Evolutionary conservation across 2,888 invertebrate genomes (phyloP), one percentile per base, ranked within the genome.

Genomic region (Folsomia manolachei): DNA sequence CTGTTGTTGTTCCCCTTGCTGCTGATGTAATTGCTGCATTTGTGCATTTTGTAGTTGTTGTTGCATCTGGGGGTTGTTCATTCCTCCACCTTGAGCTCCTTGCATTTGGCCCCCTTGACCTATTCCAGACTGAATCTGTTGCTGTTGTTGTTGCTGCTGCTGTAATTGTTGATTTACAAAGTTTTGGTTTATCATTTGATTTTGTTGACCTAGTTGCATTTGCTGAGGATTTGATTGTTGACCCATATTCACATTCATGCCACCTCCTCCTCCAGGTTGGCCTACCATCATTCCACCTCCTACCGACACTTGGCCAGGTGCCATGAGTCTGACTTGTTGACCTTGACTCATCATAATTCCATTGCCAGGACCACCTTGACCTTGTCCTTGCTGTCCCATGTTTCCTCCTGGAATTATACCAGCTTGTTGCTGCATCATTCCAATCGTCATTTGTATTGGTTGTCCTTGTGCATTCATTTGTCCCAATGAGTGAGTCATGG

Each of bases 371-470:
- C 25, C 72, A 62, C 75, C 75, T 53, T 77, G 70, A 2, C 23
- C 52, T 67, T 77, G 76, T 39, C 72, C 75, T 61, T 71, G 69
- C 21, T 74, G 64, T 21, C 18, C 71, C 52, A 70, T 52, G n/a
- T n/a, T n/a, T 23, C 60, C 56, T 0, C 23, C 63, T n/a, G 2
- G 21, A 66, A 56, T 53, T 63, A 71, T 51, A n/a, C 60, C 39
- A 4, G 26, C 56, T 39, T 64, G 70, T 2, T 52, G 7, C 53
- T 85, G 86, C 53, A 88, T 87, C 0, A 87, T 86, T 0, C 83
- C 82, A 81, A 84, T 7, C 7, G 7, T 4, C 56, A 72, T 75
- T 24, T 86, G 85, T 70, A 85, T 81, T 27, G 18, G 27, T 25
- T 19, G 9, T 26, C 39, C n/a, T 11, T 11, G 25, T 60, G 7